Evolutionary conservation across 1,140 invertebrate genomes (phyloP).

Genomic region (Oreohelix idahoensis): DNA sequence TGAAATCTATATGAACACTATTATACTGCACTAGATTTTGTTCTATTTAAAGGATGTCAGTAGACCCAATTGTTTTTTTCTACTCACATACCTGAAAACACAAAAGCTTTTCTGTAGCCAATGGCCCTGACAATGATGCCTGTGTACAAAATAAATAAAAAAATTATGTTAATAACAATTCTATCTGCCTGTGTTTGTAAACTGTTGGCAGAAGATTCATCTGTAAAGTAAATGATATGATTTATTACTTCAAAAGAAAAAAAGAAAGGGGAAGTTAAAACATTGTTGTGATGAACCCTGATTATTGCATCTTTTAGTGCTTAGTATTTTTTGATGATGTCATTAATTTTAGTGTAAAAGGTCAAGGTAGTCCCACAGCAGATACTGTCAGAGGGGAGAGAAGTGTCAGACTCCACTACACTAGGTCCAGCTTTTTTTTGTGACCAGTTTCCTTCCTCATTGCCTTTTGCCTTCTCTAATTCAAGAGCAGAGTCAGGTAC

Average conservation of each 20-base stretch:
- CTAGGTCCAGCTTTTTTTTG: too few species aligned
- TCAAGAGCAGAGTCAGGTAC: too few species aligned
- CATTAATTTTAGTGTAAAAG: too few species aligned
- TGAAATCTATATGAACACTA: neutral
- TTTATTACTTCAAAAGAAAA: neutral
- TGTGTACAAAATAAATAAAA: slow-evolving; percentile 1
- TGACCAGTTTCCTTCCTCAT: too few species aligned
- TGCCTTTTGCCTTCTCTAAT: too few species aligned
- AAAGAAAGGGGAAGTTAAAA: neutral
- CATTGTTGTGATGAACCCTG: neutral
- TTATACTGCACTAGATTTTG: too few species aligned
- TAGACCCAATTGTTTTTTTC: neutral
- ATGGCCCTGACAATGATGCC: slow-evolving; percentile 18
- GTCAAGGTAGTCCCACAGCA: too few species aligned
- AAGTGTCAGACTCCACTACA: too few species aligned
- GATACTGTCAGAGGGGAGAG: too few species aligned
- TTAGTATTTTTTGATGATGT: too few species aligned
- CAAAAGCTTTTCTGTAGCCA: slow-evolving; percentile 11
- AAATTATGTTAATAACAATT: slow-evolving; percentile 17
- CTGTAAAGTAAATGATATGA: neutral
- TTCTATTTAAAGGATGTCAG: neutral
- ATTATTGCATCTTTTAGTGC: neutral
- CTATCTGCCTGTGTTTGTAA: neutral
- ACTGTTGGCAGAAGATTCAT: neutral
- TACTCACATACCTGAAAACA: slow-evolving; percentile 18